Evolutionary conservation across 2,888 invertebrate genomes (phyloP).

Genomic region (Agrochola lychnidis): DNA sequence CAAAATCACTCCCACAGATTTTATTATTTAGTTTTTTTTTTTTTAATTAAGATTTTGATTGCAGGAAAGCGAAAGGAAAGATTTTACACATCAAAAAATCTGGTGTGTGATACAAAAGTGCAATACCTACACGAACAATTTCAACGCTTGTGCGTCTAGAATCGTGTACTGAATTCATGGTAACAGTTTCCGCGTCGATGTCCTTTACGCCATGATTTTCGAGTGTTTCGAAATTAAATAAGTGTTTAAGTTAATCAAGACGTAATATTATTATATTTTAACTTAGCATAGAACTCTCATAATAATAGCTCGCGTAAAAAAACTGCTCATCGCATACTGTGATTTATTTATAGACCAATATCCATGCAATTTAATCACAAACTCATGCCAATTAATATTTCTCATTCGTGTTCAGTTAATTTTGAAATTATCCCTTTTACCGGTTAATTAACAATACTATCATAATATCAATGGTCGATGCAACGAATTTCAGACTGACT

Average conservation of each 20-base stretch:
- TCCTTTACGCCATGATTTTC: background rate
- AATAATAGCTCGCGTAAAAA: background rate
- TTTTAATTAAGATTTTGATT: too few relatives aligned
- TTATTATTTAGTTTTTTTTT: too few relatives aligned
- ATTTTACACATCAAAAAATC: too few relatives aligned
- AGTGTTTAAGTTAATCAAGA: conserved; percentile 9
- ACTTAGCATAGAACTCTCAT: background rate
- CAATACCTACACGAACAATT: too few relatives aligned
- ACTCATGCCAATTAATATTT: conserved; percentile 71
- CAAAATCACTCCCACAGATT: too few relatives aligned
- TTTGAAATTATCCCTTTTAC: conserved; percentile 21
- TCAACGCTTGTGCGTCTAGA: background rate
- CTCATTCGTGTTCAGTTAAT: conserved; percentile 37
- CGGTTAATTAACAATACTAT: conserved; percentile 31
- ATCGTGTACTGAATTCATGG: background rate
- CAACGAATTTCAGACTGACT: conserved; percentile 34
- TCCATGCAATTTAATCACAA: conserved; percentile 75
- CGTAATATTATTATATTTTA: background rate
- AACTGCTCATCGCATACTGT: background rate
- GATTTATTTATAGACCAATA: conserved; percentile 6
- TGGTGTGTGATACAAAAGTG: too few relatives aligned
- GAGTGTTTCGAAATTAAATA: too few relatives aligned
- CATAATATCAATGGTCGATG: conserved; percentile 22
- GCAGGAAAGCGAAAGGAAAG: too few relatives aligned
- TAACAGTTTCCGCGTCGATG: background rate